Base-by-base conservation (phyloP, 2,113 vertebrate species). In the Tor tambroides region DNA sequence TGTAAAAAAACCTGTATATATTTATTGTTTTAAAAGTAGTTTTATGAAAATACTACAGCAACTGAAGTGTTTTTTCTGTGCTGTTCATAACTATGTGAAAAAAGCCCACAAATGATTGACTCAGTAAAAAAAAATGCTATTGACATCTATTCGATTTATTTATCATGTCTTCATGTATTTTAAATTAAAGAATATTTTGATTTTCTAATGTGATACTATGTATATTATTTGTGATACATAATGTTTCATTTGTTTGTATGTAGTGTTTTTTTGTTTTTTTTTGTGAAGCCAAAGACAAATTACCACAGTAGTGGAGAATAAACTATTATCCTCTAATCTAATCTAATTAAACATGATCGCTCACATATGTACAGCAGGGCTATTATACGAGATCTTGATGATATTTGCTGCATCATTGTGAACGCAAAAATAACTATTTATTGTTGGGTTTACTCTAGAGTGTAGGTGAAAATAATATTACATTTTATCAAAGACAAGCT, bases 391-490 rank as follows among this genome's bases (percentile, higher is more conserved):
- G 23, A 23, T 43, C 14, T 80, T 38, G 56, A 59, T n/a, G 56
- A n/a, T 61, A 80, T 63, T 17, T 63, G 30, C 41, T 49, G 80
- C 30, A 63, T 49, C 38, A 19, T 19, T 4, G 0, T 49, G 41
- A 83, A 83, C 65, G 56, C 43, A 46, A 32, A 43, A 83, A 83
- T 32, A 12, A 23, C 43, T 67, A 63, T 6, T 8, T 80, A 81
- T 43, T 63, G 38, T 28, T 46, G 38, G 67, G 76, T 65, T 81
- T 81, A 43, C 38, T 41, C 23, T 41, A 63, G 59, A 65, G 80
- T 81, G 21, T 43, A 63, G n/a, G 79, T 43, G 8, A 43, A 79
- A 65, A 81, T 65, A 65, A 81, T 65, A 65, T 28, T 46, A 65
- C 5, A 63, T 82, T 83, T 35, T n/a, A 56, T 35, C 28, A 71